phyloP scores from a whole-genome alignment of 2,797 vertebrate genomes.

The Eulemur albifrons region DNA sequence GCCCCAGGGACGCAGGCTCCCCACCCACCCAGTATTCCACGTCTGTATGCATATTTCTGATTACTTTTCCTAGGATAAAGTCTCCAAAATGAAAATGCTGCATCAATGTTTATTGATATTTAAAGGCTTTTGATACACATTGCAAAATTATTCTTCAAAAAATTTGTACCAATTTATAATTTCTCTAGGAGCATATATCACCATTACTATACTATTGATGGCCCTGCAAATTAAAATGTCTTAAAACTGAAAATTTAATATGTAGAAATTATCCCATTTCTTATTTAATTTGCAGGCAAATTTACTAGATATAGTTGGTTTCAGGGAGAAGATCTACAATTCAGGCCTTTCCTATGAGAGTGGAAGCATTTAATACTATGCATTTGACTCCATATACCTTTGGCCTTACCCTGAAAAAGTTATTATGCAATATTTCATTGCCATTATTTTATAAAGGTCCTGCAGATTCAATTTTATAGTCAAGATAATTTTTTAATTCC shows the following conservation, averaged over 20 bases:
- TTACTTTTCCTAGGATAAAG: neutral
- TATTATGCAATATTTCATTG: neutral
- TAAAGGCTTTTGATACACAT: neutral
- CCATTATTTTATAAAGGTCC: neutral
- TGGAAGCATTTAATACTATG: neutral
- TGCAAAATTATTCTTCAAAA: neutral
- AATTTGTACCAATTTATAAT: neutral
- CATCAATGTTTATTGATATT: neutral
- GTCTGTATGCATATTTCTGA: neutral
- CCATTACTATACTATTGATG: neutral
- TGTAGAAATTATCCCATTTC: neutral
- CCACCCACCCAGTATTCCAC: neutral
- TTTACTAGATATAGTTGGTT: neutral
- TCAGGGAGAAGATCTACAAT: neutral
- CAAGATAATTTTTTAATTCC: neutral
- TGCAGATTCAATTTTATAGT: slow-evolving; percentile 19
- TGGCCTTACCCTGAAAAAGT: neutral
- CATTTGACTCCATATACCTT: neutral
- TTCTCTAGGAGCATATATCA: neutral
- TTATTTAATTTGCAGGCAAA: neutral
- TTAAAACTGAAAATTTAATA: slow-evolving; percentile 7
- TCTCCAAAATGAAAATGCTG: neutral
- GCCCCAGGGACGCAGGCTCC: neutral
- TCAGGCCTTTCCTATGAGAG: neutral
- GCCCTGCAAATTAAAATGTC: neutral